Evolutionary conservation across 2,797 vertebrate species (phyloP).

Genomic region (Ceyx erithaca): DNA sequence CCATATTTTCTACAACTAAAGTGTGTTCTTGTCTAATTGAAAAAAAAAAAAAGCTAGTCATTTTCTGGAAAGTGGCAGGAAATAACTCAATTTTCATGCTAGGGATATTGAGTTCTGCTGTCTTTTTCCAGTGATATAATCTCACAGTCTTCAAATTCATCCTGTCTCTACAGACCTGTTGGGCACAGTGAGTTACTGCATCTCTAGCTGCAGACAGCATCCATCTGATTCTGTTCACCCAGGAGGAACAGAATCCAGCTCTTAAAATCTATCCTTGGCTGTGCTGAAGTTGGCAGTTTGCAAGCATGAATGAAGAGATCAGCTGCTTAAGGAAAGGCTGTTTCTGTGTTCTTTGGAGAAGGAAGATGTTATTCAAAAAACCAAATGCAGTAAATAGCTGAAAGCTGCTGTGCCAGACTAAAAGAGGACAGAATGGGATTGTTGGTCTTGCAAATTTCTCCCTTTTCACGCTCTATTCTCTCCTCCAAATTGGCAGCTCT

Average conservation of each 20-base stretch:
- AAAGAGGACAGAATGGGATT: background rate
- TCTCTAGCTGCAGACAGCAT: conserved; percentile 7
- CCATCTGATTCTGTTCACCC: conserved; percentile 30
- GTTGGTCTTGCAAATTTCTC: background rate
- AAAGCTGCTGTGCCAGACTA: background rate
- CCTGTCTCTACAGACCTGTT: conserved; percentile 21
- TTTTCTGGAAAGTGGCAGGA: conserved; percentile 24
- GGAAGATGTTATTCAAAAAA: background rate
- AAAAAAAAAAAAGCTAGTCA: background rate
- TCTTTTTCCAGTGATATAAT: background rate
- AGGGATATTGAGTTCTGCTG: conserved; percentile 14
- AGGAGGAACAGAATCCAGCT: conserved; percentile 13
- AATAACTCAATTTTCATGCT: conserved; percentile 36
- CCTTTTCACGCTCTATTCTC: background rate
- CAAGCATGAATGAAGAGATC: conserved; percentile 1
- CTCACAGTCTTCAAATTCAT: conserved; percentile 28
- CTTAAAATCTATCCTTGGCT: conserved; percentile 17
- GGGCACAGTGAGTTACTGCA: conserved; percentile 1
- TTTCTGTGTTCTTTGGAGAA: conserved; percentile 22
- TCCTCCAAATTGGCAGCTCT: conserved; percentile 21
- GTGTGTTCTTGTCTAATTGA: background rate
- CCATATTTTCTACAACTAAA: background rate
- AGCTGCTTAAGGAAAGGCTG: conserved; percentile 10
- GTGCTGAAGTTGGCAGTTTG: conserved; percentile 17
- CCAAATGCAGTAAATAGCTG: conserved; percentile 9